A percentile compares a stretch with the other conserved stretches of the same genome.
Evolutionary conservation across 2,888 invertebrate genomes (phyloP).

Genomic region (Rhimphoctona megacephalus): DNA sequence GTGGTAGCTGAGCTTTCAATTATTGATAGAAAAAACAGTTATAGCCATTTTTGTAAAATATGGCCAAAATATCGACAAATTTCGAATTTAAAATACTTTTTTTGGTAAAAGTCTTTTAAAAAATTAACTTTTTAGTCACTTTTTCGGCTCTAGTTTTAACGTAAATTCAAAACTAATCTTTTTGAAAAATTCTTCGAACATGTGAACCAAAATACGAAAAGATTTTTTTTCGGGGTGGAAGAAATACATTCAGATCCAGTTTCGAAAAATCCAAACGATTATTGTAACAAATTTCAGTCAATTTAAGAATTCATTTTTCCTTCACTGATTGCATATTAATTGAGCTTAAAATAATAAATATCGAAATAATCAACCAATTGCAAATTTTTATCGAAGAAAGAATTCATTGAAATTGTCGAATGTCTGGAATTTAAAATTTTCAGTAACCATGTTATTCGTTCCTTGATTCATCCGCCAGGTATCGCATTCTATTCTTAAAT

Average conservation of each 20-base stretch:
- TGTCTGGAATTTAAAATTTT: conserved; percentile 9
- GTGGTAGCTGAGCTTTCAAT: too few relatives aligned
- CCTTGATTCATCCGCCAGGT: conserved; percentile 17
- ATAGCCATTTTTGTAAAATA: too few relatives aligned
- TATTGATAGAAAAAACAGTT: too few relatives aligned
- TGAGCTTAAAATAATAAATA: not conserved
- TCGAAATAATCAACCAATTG: not conserved
- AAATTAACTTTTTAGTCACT: not conserved
- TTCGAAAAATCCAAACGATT: too few relatives aligned
- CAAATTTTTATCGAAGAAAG: not conserved
- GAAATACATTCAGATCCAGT: too few relatives aligned
- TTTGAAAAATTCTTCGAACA: too few relatives aligned
- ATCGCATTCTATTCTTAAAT: not conserved
- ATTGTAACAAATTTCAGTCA: too few relatives aligned
- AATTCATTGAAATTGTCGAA: not conserved
- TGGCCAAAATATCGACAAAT: too few relatives aligned
- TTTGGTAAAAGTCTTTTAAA: not conserved
- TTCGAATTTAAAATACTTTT: not conserved
- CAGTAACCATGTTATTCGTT: not conserved
- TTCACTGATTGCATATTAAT: not conserved
- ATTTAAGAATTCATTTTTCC: too few relatives aligned
- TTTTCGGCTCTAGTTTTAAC: not conserved
- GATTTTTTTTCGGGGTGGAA: too few relatives aligned
- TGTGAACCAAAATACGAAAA: too few relatives aligned
- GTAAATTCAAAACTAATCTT: too few relatives aligned